Base-by-base conservation (phyloP, 2,113 vertebrate species). In the Maccullochella peelii region DNA sequence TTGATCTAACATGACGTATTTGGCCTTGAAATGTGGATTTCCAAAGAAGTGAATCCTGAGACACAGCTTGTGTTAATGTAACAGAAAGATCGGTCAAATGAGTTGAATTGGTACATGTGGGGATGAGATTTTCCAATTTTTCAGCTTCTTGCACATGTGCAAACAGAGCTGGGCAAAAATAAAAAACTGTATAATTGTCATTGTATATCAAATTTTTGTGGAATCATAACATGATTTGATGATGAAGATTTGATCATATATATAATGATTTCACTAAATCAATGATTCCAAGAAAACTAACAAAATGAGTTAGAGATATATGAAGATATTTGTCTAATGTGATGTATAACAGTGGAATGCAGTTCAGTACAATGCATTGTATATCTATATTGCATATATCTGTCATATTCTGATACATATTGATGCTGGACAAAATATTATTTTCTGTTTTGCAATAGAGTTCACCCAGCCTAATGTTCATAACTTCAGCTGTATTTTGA, bases 81-180 rank as follows among this genome's bases (percentile, higher is more conserved):
- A 47, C 42, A 47, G 76, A 67, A 67, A 55, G 38, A 76, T 54
- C 12, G 67, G 59, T 55, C 33, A 54, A 50, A 57, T 63, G 15
- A 69, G 57, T 69, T 58, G 10, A 44, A 59, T 36, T 61, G 20
- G 25, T 59, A 33, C 74, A 74, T n/a, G 47, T 80, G 68, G 30
- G 40, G 30, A 57, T 63, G 38, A 74, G 55, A 68, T 68, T 68
- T 54, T 33, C 1, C 14, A 36, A 18, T 58, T 66, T 47, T 80
- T 36, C 20, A 38, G 33, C 63, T 47, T 36, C 47, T 49, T 65
- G 42, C 36, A 80, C 23, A 21, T 50, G 12, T 76, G 20, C 62
- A 63, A 55, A 74, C 52, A 74, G 21, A 61, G 27, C 38, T 68
- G 40, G 23, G 4, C 42, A 36, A 63, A 36, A 38, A 25, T 8